phyloP scores from a whole-genome alignment of 92 coral and sea anemone species.

The Phymanthus crucifer region DNA sequence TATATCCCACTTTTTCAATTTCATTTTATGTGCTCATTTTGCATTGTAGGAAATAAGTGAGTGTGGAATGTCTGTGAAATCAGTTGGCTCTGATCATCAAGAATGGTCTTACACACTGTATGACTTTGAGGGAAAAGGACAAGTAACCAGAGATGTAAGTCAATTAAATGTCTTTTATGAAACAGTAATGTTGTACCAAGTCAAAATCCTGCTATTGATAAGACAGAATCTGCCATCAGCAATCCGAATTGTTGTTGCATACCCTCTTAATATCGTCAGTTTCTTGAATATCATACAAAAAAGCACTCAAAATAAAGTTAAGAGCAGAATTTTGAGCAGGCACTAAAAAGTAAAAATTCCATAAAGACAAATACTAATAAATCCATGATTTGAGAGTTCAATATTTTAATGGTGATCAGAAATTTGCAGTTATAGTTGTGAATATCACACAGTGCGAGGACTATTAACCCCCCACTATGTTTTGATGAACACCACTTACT shows the following conservation, averaged over 20 bases:
- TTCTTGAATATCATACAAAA: too few species aligned
- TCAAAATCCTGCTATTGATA: not conserved
- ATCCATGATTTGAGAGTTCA: too few species aligned
- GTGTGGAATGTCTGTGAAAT: slow-evolving; percentile 91
- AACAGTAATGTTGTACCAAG: not conserved
- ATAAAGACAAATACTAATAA: too few species aligned
- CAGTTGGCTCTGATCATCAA: slow-evolving; percentile 83
- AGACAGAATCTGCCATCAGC: too few species aligned
- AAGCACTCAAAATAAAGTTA: too few species aligned
- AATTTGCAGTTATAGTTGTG: not conserved
- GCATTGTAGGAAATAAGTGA: slow-evolving; percentile 65
- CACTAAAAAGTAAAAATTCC: too few species aligned
- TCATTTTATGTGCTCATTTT: not conserved
- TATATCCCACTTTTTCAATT: too few species aligned
- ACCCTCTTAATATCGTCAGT: too few species aligned
- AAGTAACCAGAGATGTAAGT: slow-evolving; percentile 89
- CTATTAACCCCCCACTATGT: slow-evolving; percentile 9
- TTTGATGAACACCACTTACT: not conserved
- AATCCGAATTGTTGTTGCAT: too few species aligned
- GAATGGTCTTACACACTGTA: slow-evolving; percentile 98
- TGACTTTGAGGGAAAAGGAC: slow-evolving; percentile 97
- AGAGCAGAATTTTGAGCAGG: too few species aligned
- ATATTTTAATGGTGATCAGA: not conserved
- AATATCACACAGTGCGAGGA: not conserved
- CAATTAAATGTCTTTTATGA: not conserved